These are phyloP conservation scores for Amphipyra berbera DNA, from an alignment of 2,888 invertebrate species.

Conservation along the genomic window DNA sequence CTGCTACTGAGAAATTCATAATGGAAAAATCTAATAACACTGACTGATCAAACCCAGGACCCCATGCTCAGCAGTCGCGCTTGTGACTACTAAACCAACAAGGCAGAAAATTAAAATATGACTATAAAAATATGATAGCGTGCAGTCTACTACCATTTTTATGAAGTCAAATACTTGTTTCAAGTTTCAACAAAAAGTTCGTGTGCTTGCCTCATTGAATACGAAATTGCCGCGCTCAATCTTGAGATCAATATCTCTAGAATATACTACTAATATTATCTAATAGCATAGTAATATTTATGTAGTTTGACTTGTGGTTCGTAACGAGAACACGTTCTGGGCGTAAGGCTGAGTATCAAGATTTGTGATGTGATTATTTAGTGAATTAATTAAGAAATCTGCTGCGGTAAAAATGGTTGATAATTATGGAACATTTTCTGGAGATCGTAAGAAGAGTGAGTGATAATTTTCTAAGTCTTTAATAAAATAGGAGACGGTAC, in stretches of 20 bases:
- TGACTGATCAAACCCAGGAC: no score
- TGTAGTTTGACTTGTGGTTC: conserved; percentile 32
- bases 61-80: no score
- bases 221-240: conserved; percentile 1
- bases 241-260: conserved; percentile 6
- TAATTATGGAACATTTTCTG: conserved; percentile 44
- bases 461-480: neutral
- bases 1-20: no score
- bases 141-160: neutral
- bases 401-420: conserved; percentile 27
- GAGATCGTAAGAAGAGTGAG: conserved; percentile 29
- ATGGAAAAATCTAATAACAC: no score
- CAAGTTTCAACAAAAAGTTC: conserved; percentile 1
- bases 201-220: no score
- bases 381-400: conserved; percentile 1
- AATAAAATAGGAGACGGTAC: neutral
- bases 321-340: conserved; percentile 32
- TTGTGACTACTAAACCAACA: no score
- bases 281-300: conserved; percentile 7
- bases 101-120: no score
- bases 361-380: conserved; percentile 14
- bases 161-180: neutral
- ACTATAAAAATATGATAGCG: conserved; percentile 7
- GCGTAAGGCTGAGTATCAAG: neutral
- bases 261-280: conserved; percentile 19